Percentiles rank a stretch among this genome's conserved stretches.
These are phyloP conservation scores for Microdon myrmicae DNA, from an alignment of 2,888 invertebrate species.

Conservation along the genomic window DNA sequence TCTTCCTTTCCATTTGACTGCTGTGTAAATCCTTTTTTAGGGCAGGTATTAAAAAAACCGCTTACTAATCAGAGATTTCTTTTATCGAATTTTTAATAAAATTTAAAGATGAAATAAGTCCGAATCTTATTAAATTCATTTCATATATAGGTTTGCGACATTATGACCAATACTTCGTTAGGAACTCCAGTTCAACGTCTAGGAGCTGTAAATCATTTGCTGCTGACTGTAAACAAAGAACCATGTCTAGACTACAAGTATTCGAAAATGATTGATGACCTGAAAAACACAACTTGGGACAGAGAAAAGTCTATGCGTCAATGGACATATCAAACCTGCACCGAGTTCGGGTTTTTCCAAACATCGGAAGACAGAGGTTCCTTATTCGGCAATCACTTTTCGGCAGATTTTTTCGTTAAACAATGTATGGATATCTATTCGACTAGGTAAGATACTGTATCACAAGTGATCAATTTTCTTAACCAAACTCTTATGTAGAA, in stretches of 20 bases:
- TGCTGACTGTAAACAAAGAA: slow-evolving; percentile 74
- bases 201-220: slow-evolving; percentile 77
- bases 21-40: neutral
- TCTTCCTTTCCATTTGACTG: too few species aligned
- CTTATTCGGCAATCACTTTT: slow-evolving; percentile 81
- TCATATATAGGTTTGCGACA: slow-evolving; percentile 82
- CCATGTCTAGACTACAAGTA: slow-evolving; percentile 88
- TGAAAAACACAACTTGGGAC: slow-evolving; percentile 76
- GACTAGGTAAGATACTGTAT: slow-evolving; percentile 61
- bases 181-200: slow-evolving; percentile 76
- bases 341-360: slow-evolving; percentile 96
- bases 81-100: neutral
- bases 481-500: slow-evolving; percentile 65
- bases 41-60: neutral
- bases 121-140: slow-evolving; percentile 26
- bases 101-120: neutral
- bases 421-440: slow-evolving; percentile 89
- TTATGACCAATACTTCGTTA: slow-evolving; percentile 74
- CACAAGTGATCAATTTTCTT: neutral
- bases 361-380: slow-evolving; percentile 72
- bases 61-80: neutral
- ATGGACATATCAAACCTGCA: slow-evolving; percentile 96
- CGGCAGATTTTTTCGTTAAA: slow-evolving; percentile 79
- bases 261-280: slow-evolving; percentile 75
- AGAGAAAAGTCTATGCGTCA: slow-evolving; percentile 82